Evolutionary conservation across 2,113 vertebrate species (phyloP).

Genomic region (Oncorhynchus tshawytscha): DNA sequence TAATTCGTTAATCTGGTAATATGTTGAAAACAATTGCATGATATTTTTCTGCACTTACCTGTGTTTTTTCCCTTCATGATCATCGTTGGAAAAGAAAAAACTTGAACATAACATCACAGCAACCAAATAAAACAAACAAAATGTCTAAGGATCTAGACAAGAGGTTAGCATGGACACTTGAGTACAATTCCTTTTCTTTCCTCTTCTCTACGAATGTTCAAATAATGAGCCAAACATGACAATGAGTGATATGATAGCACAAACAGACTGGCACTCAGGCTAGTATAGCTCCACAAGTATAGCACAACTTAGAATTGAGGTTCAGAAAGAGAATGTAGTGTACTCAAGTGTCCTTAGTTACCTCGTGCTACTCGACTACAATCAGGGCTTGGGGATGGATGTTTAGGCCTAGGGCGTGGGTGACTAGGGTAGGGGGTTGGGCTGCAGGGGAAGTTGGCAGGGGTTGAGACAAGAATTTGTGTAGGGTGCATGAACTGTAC

Average conservation of each 20-base stretch:
- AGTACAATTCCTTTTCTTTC: slow-evolving; percentile 34
- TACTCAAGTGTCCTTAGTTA: slow-evolving; percentile 53
- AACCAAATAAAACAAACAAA: slow-evolving; percentile 53
- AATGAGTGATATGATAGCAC: background rate
- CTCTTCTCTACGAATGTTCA: background rate
- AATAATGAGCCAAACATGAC: background rate
- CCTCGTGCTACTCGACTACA: slow-evolving; percentile 15
- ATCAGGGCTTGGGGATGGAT: slow-evolving; percentile 18
- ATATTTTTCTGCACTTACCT: slow-evolving; percentile 65
- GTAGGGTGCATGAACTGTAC: background rate
- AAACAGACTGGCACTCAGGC: background rate
- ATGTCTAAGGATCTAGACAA: slow-evolving; percentile 11
- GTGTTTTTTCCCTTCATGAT: slow-evolving; percentile 62
- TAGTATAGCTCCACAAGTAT: too few relatives aligned
- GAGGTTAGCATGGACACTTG: slow-evolving; percentile 49
- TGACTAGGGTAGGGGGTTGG: background rate
- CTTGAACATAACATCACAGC: slow-evolving; percentile 68
- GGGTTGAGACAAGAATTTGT: background rate
- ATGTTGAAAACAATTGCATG: background rate
- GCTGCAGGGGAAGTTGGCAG: slow-evolving; percentile 3
- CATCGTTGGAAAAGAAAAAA: slow-evolving; percentile 71
- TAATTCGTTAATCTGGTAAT: background rate
- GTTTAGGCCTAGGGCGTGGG: background rate
- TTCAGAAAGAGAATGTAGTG: background rate
- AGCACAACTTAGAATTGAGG: slow-evolving; percentile 17